A percentile compares a stretch with the other conserved stretches of the same genome.
Conservation (phyloP, 2,797 vertebrate species). For the Emydoidea blandingii region DNA sequence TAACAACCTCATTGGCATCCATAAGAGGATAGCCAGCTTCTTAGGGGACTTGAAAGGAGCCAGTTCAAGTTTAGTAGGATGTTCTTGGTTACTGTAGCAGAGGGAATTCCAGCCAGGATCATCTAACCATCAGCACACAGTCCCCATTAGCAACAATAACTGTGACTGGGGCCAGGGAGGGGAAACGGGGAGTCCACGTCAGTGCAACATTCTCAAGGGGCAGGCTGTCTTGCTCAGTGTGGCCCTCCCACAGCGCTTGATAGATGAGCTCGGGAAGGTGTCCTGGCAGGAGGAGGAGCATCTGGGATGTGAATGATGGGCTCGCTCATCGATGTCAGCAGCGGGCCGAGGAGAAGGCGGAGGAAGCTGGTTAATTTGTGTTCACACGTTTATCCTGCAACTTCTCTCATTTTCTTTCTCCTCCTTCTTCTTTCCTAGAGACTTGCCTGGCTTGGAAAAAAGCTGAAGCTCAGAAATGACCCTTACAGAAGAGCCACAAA, state of each 20-base stretch:
- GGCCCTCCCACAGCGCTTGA: not conserved
- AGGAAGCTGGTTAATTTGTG: not conserved
- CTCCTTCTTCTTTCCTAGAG: constrained; percentile 17
- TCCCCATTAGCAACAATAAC: not conserved
- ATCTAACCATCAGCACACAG: not conserved
- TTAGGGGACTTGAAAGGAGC: not conserved
- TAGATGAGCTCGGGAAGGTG: not conserved
- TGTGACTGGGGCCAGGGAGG: not conserved
- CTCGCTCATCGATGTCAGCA: not conserved
- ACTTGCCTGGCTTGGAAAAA: not conserved
- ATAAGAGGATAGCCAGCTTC: not conserved
- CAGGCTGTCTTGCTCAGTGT: not conserved
- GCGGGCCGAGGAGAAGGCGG: not conserved
- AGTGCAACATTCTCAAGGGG: not conserved
- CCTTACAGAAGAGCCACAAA: not conserved
- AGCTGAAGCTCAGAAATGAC: not conserved
- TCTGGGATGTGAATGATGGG: not conserved
- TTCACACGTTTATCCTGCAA: not conserved
- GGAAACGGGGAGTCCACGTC: not conserved
- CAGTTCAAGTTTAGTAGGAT: not conserved
- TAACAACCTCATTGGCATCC: not conserved
- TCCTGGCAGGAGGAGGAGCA: not conserved
- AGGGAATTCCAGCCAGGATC: not conserved
- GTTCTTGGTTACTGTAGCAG: not conserved
- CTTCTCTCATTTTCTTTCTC: constrained; percentile 1